phyloP scores from a whole-genome alignment of 2,113 vertebrate genomes.

The Grantiella picta region DNA sequence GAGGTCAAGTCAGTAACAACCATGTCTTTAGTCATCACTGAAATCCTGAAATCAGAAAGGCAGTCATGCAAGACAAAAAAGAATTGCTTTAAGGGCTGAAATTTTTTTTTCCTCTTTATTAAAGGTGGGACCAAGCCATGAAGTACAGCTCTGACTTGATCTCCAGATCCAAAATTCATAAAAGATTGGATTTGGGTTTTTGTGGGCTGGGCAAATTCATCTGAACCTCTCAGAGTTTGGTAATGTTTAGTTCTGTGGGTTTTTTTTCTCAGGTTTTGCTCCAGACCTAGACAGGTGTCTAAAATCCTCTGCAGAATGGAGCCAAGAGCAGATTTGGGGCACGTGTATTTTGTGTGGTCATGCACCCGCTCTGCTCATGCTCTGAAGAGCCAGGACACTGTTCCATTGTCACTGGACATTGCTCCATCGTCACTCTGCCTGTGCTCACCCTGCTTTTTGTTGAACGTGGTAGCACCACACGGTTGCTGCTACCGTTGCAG shows the following conservation, averaged over 20 bases:
- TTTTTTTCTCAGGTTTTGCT: background rate
- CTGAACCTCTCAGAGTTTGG: background rate
- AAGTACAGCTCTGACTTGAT: background rate
- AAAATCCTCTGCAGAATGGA: background rate
- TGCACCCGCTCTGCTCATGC: background rate
- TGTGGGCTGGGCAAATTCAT: background rate
- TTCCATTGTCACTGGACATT: background rate
- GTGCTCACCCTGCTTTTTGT: background rate
- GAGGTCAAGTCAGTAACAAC: constrained; percentile 44
- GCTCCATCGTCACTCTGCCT: background rate
- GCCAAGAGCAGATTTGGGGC: background rate
- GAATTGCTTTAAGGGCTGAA: background rate
- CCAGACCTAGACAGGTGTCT: background rate
- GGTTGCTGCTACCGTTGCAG: background rate
- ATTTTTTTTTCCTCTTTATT: background rate
- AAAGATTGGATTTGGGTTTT: background rate
- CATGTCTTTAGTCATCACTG: constrained; percentile 29
- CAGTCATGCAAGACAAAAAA: background rate
- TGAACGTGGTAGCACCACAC: background rate
- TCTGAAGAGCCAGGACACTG: background rate
- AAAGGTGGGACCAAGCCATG: background rate
- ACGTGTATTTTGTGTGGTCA: background rate
- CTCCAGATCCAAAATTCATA: background rate
- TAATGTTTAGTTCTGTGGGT: background rate
- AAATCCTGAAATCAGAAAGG: constrained; percentile 33